These are phyloP conservation scores for Bradypus variegatus DNA, from an alignment of 2,797 vertebrate species.

Conservation along the genomic window DNA sequence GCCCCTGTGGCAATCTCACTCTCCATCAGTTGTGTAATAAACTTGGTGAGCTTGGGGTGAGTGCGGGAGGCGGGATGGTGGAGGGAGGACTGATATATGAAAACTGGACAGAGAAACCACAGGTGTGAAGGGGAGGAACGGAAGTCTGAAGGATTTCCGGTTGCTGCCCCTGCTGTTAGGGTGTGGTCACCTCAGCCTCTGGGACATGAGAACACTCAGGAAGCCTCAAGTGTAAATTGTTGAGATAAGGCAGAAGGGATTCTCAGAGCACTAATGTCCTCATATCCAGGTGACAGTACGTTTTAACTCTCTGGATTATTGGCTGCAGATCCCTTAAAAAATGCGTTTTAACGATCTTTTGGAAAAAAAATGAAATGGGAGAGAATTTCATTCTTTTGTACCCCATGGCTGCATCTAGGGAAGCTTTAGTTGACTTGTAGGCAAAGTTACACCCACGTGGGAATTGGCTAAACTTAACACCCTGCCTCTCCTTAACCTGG, in stretches of 20 bases:
- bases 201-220: not conserved
- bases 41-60: not conserved
- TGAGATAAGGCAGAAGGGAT: not conserved
- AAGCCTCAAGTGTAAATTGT: not conserved
- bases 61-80: accelerated
- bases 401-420: not conserved
- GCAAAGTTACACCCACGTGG: too few species aligned
- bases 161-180: not conserved
- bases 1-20: not conserved
- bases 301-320: accelerated
- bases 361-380: too few species aligned
- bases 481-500: accelerated
- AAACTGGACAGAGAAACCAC: not conserved
- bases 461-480: not conserved
- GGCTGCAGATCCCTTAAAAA: not conserved
- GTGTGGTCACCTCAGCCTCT: too few species aligned
- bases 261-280: not conserved
- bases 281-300: too few species aligned
- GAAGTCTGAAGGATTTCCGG: not conserved
- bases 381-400: too few species aligned
- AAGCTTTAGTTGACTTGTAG: accelerated
- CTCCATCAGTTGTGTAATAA: too few species aligned
- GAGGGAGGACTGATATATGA: not conserved
- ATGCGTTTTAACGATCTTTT: not conserved
- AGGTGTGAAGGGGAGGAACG: too few species aligned